Conservation (phyloP, 2,888 invertebrate genomes). For the Coelogynopora nodosa region DNA sequence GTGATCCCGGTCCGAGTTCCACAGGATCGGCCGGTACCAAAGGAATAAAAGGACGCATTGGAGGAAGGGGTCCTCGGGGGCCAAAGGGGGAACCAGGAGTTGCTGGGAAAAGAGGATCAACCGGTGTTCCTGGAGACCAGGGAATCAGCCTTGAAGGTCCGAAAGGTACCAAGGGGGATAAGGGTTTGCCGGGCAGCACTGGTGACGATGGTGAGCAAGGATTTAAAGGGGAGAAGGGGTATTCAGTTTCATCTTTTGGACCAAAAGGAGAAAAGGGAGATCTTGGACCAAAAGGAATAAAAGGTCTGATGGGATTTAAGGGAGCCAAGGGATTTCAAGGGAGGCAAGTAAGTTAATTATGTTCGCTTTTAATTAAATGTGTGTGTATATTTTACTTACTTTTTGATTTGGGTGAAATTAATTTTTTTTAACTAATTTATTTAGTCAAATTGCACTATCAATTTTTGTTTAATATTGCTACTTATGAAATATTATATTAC, state of each 20-base stretch:
- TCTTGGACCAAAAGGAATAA: neutral
- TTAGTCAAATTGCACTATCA: too few species aligned
- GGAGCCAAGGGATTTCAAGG: conserved; percentile 9
- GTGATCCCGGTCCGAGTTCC: conserved; percentile 3
- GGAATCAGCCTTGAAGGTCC: conserved; percentile 7
- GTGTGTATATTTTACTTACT: too few species aligned
- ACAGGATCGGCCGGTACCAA: conserved; percentile 20
- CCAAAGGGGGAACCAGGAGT: conserved; percentile 21
- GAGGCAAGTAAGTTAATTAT: conserved; percentile 2
- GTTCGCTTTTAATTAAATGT: too few species aligned
- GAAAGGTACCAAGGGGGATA: neutral
- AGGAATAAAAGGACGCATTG: conserved; percentile 21
- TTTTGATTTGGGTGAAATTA: too few species aligned
- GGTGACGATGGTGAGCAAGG: conserved; percentile 38
- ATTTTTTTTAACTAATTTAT: too few species aligned
- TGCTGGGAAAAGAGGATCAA: neutral
- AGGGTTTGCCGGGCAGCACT: conserved; percentile 11
- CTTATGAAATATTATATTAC: too few species aligned
- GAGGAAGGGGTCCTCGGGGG: neutral
- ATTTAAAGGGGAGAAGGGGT: conserved; percentile 37
- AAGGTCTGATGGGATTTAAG: conserved; percentile 5
- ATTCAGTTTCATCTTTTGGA: neutral
- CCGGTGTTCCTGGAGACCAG: conserved; percentile 21
- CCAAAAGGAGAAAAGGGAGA: conserved; percentile 21
- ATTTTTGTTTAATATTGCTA: too few species aligned